phyloP scores from a whole-genome alignment of 2,888 invertebrate genomes.

The Ctena decussata region DNA sequence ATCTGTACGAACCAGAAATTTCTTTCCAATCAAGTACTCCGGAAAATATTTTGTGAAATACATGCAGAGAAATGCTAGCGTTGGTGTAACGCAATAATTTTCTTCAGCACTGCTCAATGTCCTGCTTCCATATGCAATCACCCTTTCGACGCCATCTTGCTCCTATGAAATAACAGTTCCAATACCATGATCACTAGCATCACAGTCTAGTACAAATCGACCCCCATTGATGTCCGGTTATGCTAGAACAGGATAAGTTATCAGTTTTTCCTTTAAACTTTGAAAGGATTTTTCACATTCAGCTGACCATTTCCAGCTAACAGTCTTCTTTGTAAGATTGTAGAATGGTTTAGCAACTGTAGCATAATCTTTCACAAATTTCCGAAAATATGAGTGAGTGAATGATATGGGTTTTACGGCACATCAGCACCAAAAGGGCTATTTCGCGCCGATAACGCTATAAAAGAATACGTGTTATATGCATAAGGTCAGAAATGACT shows the following conservation, averaged over 20 bases:
- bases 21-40: conserved; percentile 61
- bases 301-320: not conserved
- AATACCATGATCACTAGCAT: conserved; percentile 63
- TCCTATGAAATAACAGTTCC: conserved; percentile 65
- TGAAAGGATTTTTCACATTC: not conserved
- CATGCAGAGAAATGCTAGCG: conserved; percentile 62
- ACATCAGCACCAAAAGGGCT: no score
- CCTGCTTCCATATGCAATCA: conserved; percentile 56
- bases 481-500: no score
- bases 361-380: conserved; percentile 17
- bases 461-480: no score
- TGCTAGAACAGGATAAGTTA: conserved; percentile 46
- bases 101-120: conserved; percentile 38
- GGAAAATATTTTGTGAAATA: conserved; percentile 61
- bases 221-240: conserved; percentile 45
- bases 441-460: no score
- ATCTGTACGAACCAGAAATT: conserved; percentile 57
- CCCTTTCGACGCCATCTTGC: no score
- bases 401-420: no score
- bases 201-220: conserved; percentile 62
- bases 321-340: not conserved
- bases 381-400: conserved; percentile 56
- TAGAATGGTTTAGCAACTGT: conserved; percentile 13
- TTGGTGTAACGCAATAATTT: conserved; percentile 58
- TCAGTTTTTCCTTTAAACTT: conserved; percentile 5